Evolutionary conservation across 2,888 invertebrate genomes (phyloP), one percentile per base, ranked within the genome.

Genomic region (Sicus ferrugineus): DNA sequence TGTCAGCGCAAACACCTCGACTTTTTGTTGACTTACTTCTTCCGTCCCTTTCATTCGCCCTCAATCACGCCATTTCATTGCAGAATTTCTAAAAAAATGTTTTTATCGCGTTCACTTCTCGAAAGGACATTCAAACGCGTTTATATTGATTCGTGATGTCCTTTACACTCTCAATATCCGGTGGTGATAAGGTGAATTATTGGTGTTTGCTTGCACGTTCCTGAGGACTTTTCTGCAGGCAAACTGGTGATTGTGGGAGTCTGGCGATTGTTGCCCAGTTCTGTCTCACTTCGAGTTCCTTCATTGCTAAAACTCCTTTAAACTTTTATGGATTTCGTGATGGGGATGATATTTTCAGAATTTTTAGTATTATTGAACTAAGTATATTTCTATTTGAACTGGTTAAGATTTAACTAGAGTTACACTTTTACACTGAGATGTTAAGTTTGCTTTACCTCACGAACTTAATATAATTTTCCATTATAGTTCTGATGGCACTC

Each of bases 151-250:
- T 73, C 70, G 75, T 78, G 75, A 80, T 80, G 78, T 81, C 81
- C 80, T 78, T 77, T 78, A 77, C 76, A 76, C 77, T 82, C 80
- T 75, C 75, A 82, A 82, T 82, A 83, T 82, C 81, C 83, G 81
- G 81, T 81, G 82, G 83, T 83, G 83, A 83, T 83, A 81, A 81
- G 77, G 80, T 81, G 81, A 83, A 81, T 82, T 83, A 82, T 81
- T 79, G 80, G 77, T 78, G 76, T 64, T 67, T 56, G 62, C 70
- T 61, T 46, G 21, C 52, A 62, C 54, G 54, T 65, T 26, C 54
- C 54, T 65, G 9, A 65, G 65, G 54, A 54, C 54, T 26, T 52
- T 54, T 16, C 52, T 52, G n/a, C 28, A n/a, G 56, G 1, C 11
- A 28, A 16, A 28, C 16, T 4, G 42, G 34, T n/a, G 42, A 42